A percentile compares a stretch with the other conserved stretches of the same genome.
These are phyloP conservation scores for Petrocephalus schoutedeni DNA, from an alignment of 2,797 vertebrate genomes.

Conservation along the genomic window DNA sequence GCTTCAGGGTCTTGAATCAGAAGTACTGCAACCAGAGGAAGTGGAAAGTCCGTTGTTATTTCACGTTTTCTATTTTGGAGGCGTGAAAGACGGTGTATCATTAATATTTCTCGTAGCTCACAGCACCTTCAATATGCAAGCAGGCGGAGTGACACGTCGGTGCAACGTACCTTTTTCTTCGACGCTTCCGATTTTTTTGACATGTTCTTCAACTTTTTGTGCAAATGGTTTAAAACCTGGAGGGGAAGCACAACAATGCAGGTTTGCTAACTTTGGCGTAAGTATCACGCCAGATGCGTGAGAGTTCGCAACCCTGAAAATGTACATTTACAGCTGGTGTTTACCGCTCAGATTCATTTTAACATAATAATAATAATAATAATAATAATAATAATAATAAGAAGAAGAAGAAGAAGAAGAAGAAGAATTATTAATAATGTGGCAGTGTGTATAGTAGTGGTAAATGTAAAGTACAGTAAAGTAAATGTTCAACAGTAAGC, in stretches of 20 bases:
- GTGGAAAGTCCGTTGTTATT: not conserved
- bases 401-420: too few species aligned
- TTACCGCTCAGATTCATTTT: not conserved
- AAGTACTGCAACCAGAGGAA: not conserved
- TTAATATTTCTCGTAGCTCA: not conserved
- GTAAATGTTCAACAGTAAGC: not conserved
- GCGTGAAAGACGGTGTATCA: not conserved
- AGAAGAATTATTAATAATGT: too few species aligned
- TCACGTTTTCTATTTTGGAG: not conserved
- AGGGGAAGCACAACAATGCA: slow-evolving; percentile 33
- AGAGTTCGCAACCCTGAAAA: too few species aligned
- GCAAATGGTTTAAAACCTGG: slow-evolving; percentile 92
- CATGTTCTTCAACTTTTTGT: slow-evolving; percentile 91
- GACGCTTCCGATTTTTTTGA: slow-evolving; percentile 98
- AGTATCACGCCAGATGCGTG: too few species aligned
- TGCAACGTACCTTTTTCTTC: slow-evolving; percentile 86
- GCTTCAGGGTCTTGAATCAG: not conserved
- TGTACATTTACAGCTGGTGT: not conserved
- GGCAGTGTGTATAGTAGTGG: not conserved
- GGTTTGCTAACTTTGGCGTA: too few species aligned
- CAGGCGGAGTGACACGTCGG: not conserved
- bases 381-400: too few species aligned
- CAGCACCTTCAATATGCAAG: not conserved
- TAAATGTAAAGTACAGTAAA: not conserved
- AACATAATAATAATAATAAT: not conserved